These are phyloP conservation scores for Catotricha subobsoleta DNA, from an alignment of 2,888 invertebrate genomes.

Conservation along the genomic window DNA sequence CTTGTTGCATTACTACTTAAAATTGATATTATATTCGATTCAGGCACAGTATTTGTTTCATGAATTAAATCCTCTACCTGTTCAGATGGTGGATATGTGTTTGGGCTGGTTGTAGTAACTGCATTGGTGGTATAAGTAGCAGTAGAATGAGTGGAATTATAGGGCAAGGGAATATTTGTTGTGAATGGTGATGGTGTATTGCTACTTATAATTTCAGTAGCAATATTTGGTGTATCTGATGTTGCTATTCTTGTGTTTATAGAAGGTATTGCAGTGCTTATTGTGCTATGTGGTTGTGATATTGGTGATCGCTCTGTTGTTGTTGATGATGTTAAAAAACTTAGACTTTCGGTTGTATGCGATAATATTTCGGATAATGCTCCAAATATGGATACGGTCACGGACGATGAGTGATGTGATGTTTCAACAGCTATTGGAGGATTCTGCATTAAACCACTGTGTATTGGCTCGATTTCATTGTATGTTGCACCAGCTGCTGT, in stretches of 20 bases:
- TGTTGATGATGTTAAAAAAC: conserved; percentile 12
- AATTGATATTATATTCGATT: no score
- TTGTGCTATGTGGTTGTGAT: conserved; percentile 13
- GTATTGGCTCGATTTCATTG: conserved; percentile 15
- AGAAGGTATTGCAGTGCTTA: conserved; percentile 4
- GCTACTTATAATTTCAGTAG: conserved; percentile 10
- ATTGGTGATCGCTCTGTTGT: conserved; percentile 13
- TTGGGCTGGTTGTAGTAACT: no score
- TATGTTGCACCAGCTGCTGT: conserved; percentile 3
- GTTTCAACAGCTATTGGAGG: conserved; percentile 34
- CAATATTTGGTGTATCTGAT: conserved; percentile 5
- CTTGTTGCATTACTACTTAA: no score
- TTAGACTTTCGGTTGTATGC: conserved; percentile 17
- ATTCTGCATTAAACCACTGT: conserved; percentile 15
- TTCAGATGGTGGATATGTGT: no score
- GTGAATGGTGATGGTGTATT: conserved; percentile 7
- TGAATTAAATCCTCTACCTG: conserved; percentile 20
- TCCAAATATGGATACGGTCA: conserved; percentile 40
- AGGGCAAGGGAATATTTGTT: background rate
- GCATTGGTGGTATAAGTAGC: no score
- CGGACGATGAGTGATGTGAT: conserved; percentile 34
- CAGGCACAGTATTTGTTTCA: conserved; percentile 24
- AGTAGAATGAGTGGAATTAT: background rate
- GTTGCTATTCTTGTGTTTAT: conserved; percentile 11
- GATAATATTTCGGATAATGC: conserved; percentile 38